These are phyloP conservation scores for Meganola albula DNA, from an alignment of 2,888 invertebrate genomes.

Conservation along the genomic window DNA sequence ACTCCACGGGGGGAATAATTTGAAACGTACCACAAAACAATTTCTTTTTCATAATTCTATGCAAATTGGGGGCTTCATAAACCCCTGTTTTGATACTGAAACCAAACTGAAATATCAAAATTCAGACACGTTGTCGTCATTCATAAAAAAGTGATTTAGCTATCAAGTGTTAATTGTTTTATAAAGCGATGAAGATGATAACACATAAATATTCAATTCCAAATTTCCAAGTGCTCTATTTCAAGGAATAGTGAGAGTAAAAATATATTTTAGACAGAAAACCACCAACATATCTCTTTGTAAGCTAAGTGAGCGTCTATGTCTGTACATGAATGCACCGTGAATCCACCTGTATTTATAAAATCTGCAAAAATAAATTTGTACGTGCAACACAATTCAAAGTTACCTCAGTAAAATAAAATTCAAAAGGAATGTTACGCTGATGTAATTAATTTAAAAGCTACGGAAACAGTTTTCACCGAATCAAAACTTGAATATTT, in stretches of 20 bases:
- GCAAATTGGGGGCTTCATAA: too few species aligned
- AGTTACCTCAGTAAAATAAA: constrained; percentile 23
- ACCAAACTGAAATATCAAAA: too few species aligned
- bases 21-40: constrained; percentile 53
- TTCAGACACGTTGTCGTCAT: too few species aligned
- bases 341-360: constrained; percentile 23
- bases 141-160: too few species aligned
- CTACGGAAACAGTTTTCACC: constrained; percentile 34
- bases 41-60: constrained; percentile 30
- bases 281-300: constrained; percentile 29
- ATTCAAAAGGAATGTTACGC: constrained; percentile 29
- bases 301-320: constrained; percentile 28
- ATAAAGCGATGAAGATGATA: too few species aligned
- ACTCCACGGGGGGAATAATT: constrained; percentile 42
- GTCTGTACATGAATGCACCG: constrained; percentile 27
- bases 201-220: too few species aligned
- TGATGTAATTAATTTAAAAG: constrained; percentile 33
- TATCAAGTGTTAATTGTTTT: too few species aligned
- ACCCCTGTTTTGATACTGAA: too few species aligned
- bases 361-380: constrained; percentile 18
- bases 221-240: too few species aligned
- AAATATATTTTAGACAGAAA: too few species aligned
- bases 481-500: constrained; percentile 33
- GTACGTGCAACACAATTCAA: constrained; percentile 24
- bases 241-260: too few species aligned